Conservation (phyloP, 2,113 vertebrate genomes). For the Phoenicopterus ruber region DNA sequence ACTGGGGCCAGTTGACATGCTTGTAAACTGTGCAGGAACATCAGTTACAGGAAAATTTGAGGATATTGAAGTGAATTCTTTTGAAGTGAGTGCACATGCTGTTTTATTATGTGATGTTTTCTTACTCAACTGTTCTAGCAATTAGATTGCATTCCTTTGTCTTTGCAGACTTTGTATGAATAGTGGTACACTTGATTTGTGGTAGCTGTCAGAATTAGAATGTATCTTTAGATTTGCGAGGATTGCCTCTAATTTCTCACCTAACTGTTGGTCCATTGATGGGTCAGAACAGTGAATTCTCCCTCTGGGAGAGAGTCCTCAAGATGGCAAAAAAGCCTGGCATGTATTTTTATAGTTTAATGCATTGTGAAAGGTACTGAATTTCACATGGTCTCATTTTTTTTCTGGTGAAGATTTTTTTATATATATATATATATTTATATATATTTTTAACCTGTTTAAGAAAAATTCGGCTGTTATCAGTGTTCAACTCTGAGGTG, state of each 20-base stretch:
- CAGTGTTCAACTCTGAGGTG: background rate
- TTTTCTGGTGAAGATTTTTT: background rate
- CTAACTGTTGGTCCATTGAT: background rate
- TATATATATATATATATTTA: background rate
- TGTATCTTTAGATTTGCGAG: background rate
- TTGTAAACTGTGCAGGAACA: conserved; percentile 92
- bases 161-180: background rate
- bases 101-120: background rate
- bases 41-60: conserved; percentile 91
- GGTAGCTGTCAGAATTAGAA: background rate
- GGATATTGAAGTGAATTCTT: conserved; percentile 85
- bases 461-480: background rate
- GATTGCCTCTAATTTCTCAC: background rate
- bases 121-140: background rate
- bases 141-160: background rate
- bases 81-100: conserved; percentile 80
- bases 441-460: background rate
- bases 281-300: background rate
- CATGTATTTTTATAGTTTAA: background rate
- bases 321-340: background rate
- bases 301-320: background rate
- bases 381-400: background rate
- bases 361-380: background rate
- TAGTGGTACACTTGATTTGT: background rate
- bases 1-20: conserved; percentile 96